Evolutionary conservation across 2,113 vertebrate genomes (phyloP).

Genomic region (Tyrannus savana): DNA sequence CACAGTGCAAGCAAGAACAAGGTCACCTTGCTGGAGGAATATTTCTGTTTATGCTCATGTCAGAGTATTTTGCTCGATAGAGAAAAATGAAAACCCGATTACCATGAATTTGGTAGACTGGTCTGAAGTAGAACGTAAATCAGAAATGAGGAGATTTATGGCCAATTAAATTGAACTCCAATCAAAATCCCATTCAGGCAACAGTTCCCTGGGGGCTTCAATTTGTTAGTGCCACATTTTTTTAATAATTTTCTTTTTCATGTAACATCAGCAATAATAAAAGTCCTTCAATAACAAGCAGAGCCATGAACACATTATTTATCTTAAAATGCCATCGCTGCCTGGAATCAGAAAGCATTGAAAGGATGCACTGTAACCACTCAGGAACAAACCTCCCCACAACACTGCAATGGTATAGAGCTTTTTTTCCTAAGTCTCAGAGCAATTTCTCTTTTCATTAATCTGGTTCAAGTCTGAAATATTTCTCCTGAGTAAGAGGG

Average conservation of each 20-base stretch:
- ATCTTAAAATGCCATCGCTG: conserved; percentile 48
- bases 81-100: conserved; percentile 61
- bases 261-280: conserved; percentile 57
- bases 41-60: conserved; percentile 50
- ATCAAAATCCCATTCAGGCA: conserved; percentile 68
- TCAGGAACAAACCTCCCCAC: neutral
- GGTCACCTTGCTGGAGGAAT: conserved; percentile 68
- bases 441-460: conserved; percentile 39
- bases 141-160: conserved; percentile 54
- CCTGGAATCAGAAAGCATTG: conserved; percentile 18
- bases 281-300: conserved; percentile 41
- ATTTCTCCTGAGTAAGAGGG: conserved; percentile 2
- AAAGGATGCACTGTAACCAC: neutral
- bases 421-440: neutral
- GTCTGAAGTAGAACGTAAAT: conserved; percentile 56
- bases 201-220: conserved; percentile 58
- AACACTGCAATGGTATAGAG: neutral
- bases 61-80: conserved; percentile 29
- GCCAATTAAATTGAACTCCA: conserved; percentile 71
- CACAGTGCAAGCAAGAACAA: neutral
- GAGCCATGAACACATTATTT: conserved; percentile 12
- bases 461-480: neutral
- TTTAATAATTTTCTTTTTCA: conserved; percentile 65
- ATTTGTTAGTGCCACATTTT: conserved; percentile 64
- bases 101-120: conserved; percentile 56